Percentiles rank a stretch among this genome's conserved stretches.
These are phyloP conservation scores for Varanus komodoensis DNA, from an alignment of 2,113 vertebrate species.

Conservation along the genomic window DNA sequence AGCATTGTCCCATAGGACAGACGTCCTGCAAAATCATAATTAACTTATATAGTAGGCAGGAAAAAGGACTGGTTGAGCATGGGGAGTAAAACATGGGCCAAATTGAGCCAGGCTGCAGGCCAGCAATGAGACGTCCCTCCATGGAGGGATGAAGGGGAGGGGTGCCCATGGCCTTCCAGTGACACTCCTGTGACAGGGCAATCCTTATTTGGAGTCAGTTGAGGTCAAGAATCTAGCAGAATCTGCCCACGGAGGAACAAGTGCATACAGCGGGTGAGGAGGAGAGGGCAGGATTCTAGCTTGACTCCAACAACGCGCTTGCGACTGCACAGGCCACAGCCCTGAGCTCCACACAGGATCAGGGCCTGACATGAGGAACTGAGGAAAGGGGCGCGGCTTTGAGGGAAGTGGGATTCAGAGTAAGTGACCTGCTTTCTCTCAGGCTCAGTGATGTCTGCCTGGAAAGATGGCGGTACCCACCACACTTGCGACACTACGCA, in stretches of 20 bases:
- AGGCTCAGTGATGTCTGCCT: neutral
- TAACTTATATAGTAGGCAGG: neutral
- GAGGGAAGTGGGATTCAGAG: neutral
- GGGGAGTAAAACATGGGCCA: neutral
- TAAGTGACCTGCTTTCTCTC: neutral
- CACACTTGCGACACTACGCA: neutral
- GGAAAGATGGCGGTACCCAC: neutral
- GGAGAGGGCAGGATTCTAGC: neutral
- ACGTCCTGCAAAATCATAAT: conserved; percentile 3
- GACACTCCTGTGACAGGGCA: neutral
- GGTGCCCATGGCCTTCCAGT: neutral
- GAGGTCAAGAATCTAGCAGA: neutral
- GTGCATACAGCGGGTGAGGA: neutral
- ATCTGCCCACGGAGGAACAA: neutral
- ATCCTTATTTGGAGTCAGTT: neutral
- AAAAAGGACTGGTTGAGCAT: neutral
- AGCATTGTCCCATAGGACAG: neutral
- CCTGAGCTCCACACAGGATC: neutral
- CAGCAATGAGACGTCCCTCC: neutral
- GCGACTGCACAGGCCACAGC: neutral
- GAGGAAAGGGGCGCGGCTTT: neutral
- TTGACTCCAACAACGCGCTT: neutral
- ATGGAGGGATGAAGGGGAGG: neutral
- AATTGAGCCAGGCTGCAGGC: neutral
- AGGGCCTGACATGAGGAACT: neutral